phyloP scores from a whole-genome alignment of 2,888 invertebrate species.

The Tineola bisselliella region DNA sequence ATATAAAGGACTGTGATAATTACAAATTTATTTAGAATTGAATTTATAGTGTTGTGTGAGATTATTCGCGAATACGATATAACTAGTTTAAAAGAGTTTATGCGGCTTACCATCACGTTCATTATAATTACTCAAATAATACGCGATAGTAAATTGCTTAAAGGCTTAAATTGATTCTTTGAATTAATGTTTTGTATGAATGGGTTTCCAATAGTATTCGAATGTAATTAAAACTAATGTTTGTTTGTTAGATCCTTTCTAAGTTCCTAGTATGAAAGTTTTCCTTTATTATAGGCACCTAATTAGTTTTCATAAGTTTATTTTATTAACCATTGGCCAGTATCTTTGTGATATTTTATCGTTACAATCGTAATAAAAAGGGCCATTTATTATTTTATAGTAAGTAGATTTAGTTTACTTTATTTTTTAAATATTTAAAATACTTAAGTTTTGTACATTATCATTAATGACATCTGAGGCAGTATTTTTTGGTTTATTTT shows the following conservation, averaged over 20 bases:
- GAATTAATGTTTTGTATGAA: too few relatives aligned
- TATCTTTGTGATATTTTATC: constrained; percentile 4
- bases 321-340: neutral
- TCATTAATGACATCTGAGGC: constrained; percentile 54
- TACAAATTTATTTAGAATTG: neutral
- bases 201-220: too few relatives aligned
- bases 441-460: constrained; percentile 8
- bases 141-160: too few relatives aligned
- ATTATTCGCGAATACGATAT: neutral
- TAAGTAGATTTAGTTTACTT: neutral
- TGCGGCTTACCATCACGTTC: too few relatives aligned
- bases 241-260: neutral
- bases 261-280: constrained; percentile 8
- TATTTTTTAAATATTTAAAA: neutral
- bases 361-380: neutral
- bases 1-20: neutral
- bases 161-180: too few relatives aligned
- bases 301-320: neutral
- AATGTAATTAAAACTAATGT: neutral
- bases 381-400: neutral
- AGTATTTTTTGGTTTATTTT: constrained; percentile 48
- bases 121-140: too few relatives aligned
- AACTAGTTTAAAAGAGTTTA: too few relatives aligned
- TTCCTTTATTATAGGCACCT: neutral
- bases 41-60: neutral